Evolutionary conservation across 2,113 vertebrate genomes (phyloP).

Genomic region (Urocolius indicus): DNA sequence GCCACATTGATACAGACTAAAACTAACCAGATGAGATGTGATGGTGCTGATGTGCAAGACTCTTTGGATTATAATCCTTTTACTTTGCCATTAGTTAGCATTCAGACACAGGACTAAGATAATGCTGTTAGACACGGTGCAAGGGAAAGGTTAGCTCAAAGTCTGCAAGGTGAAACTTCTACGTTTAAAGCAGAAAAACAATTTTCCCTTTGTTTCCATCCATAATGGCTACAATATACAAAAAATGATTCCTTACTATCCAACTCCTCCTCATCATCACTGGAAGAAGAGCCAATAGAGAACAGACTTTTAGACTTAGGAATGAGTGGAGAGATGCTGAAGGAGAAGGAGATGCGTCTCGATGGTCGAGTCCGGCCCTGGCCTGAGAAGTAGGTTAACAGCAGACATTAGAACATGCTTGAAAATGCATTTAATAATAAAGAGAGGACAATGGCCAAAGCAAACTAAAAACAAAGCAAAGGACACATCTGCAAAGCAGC

Average conservation of each 20-base stretch:
- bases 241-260: slow-evolving; percentile 86
- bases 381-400: slow-evolving; percentile 80
- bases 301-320: slow-evolving; percentile 90
- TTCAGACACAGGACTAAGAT: neutral
- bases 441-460: slow-evolving; percentile 16
- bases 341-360: slow-evolving; percentile 90
- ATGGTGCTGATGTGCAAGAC: neutral
- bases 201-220: neutral
- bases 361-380: slow-evolving; percentile 80
- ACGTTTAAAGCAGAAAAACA: neutral
- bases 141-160: neutral
- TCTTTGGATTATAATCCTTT: neutral
- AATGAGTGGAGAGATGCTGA: slow-evolving; percentile 92
- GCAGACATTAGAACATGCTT: slow-evolving; percentile 74
- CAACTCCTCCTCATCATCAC: slow-evolving; percentile 89
- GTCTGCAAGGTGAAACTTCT: neutral
- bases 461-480: neutral
- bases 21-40: neutral
- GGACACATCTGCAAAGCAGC: slow-evolving; percentile 11
- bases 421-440: slow-evolving; percentile 53
- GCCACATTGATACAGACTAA: neutral
- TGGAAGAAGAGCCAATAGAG: slow-evolving; percentile 90
- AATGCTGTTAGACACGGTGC: neutral
- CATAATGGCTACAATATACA: neutral
- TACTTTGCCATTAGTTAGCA: neutral